These are phyloP conservation scores for Sinocyclocheilus grahami DNA, from an alignment of 2,113 vertebrate species.

Conservation along the genomic window DNA sequence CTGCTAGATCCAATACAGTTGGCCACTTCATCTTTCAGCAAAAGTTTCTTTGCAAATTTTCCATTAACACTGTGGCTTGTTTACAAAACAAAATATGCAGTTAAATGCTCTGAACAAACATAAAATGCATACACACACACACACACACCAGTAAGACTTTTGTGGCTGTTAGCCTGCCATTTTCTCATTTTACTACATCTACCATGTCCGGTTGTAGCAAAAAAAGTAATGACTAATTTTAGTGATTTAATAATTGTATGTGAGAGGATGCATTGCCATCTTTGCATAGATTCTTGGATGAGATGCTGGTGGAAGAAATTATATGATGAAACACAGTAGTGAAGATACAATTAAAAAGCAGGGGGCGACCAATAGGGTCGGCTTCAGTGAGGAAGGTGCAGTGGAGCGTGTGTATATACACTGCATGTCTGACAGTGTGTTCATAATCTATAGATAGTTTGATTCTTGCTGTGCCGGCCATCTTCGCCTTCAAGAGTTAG, in stretches of 20 bases:
- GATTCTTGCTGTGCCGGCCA: slow-evolving; percentile 31
- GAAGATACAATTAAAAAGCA: neutral
- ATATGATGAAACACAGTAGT: neutral
- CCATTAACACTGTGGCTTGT: neutral
- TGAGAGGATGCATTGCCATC: neutral
- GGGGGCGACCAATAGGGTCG: neutral
- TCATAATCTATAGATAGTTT: neutral
- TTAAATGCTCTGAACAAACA: neutral
- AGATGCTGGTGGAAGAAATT: neutral
- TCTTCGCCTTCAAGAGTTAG: slow-evolving; percentile 47
- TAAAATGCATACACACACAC: no score
- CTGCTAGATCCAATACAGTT: neutral
- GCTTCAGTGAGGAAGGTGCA: neutral
- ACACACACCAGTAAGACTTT: neutral
- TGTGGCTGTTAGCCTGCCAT: neutral
- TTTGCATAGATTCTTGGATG: neutral
- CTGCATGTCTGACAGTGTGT: slow-evolving; percentile 13
- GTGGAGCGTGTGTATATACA: slow-evolving; percentile 20
- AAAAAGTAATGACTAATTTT: neutral
- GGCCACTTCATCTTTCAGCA: neutral
- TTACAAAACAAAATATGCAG: neutral
- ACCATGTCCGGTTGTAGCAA: neutral
- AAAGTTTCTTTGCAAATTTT: no score
- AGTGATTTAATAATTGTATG: neutral
- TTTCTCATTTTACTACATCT: neutral